Conservation (phyloP, 2,113 vertebrate genomes). For the Pithys albifrons region DNA sequence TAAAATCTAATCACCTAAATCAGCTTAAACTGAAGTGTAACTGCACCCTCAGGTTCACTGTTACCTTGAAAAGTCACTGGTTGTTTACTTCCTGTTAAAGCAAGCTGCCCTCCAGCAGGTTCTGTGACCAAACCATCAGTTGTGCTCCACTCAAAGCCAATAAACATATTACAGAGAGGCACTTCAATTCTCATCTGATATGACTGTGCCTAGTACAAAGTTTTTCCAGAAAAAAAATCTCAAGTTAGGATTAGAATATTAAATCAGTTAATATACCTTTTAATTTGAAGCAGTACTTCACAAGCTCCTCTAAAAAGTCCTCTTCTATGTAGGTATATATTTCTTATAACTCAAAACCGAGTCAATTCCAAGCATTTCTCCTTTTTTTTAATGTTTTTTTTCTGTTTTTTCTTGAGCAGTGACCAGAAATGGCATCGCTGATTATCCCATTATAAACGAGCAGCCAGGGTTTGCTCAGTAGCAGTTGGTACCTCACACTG, state of each 20-base stretch:
- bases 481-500: neutral
- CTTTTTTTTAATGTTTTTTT: neutral
- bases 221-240: slow-evolving; percentile 45
- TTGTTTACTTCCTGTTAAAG: slow-evolving; percentile 65
- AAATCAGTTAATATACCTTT: neutral
- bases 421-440: neutral
- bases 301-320: neutral
- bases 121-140: slow-evolving; percentile 73
- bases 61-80: slow-evolving; percentile 65
- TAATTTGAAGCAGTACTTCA: slow-evolving; percentile 20
- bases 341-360: neutral
- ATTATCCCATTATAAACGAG: neutral
- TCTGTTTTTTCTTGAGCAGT: neutral
- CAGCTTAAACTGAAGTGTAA: slow-evolving; percentile 50
- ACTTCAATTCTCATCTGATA: slow-evolving; percentile 63
- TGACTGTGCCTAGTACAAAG: slow-evolving; percentile 30
- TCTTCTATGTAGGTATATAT: neutral
- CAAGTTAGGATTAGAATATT: slow-evolving; percentile 15
- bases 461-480: neutral
- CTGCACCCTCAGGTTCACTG: slow-evolving; percentile 63
- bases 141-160: slow-evolving; percentile 69
- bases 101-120: slow-evolving; percentile 72
- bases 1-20: slow-evolving; percentile 48
- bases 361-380: neutral
- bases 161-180: slow-evolving; percentile 54